Base-by-base conservation (phyloP, 2,888 invertebrate species). In the Drosophila lacicola region DNA sequence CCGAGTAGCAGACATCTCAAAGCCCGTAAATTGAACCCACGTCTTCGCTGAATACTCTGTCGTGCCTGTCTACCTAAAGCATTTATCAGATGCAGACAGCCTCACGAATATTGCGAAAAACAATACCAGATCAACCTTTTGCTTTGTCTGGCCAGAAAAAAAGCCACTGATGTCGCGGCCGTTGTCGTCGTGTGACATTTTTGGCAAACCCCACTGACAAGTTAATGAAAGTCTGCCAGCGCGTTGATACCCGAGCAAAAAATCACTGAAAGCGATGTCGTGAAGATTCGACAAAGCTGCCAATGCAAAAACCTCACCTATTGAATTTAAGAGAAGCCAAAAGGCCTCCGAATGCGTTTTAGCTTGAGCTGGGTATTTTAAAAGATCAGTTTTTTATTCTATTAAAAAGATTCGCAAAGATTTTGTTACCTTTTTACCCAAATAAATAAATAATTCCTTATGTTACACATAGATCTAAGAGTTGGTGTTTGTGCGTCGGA, bases 71-170 rank as follows among this genome's bases (percentile, higher is more conserved):
- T 68, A 67, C 75, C 71, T 75, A 57, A 49, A 54, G 68, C 78
- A 80, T 82, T 82, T 82, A 82, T 82, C 82, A 82, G 82, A 85
- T 82, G 78, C 82, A 82, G 82, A 82, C 82, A 80, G 68, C 44
- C 49, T 44, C 60, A 56, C 25, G 57, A 58, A 62, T 41, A 65
- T 50, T 51, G 29, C 33, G 13, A 56, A 37, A 56, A 50, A 41
- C 50, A 63, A 55, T 49, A 13, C 51, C 57, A 61, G 39, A 34
- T 55, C 21, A 44, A 47, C 50, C 69, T 77, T 72, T 80, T 74
- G 67, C 74, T 74, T 68, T 80, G 74, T 70, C 74, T 51, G 66
- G 41, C 49, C n/a, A 14, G 21, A 25, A 54, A 55, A 65, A 56
- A 45, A 55, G n/a, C 36, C 64, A 9, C 36, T 64, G 29, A 61